These are phyloP conservation scores for Griposia aprilina DNA, from an alignment of 2,888 invertebrate species.

Conservation along the genomic window DNA sequence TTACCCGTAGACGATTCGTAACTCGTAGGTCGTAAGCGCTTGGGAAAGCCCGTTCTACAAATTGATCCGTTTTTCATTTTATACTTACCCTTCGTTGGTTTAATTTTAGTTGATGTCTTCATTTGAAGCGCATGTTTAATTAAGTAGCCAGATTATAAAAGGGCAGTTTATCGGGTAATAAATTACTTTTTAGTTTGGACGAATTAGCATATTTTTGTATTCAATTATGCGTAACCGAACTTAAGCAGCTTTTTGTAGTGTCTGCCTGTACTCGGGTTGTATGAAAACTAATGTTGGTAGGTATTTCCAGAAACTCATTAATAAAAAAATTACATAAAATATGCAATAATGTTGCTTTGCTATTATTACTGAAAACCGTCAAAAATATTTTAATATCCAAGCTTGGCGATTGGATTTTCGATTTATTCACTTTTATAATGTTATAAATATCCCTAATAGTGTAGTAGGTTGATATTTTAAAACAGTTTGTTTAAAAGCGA, in stretches of 20 bases:
- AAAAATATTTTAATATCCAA: neutral
- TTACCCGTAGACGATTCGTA: slow-evolving; percentile 67
- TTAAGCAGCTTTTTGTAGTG: slow-evolving; percentile 30
- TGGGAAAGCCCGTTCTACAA: slow-evolving; percentile 77
- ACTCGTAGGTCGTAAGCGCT: slow-evolving; percentile 74
- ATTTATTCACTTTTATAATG: neutral
- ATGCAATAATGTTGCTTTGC: neutral
- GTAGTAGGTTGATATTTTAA: no score
- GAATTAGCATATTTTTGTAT: slow-evolving; percentile 41
- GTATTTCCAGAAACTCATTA: neutral
- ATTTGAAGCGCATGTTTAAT: slow-evolving; percentile 51
- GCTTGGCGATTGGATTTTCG: neutral
- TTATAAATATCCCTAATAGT: no score
- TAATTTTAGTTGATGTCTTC: slow-evolving; percentile 58
- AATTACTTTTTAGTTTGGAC: slow-evolving; percentile 41
- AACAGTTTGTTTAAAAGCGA: no score
- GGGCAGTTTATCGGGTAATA: slow-evolving; percentile 40
- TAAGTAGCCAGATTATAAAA: slow-evolving; percentile 49
- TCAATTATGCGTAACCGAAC: slow-evolving; percentile 47
- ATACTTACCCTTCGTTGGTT: slow-evolving; percentile 44
- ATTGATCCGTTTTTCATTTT: slow-evolving; percentile 79
- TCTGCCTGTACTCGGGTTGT: neutral
- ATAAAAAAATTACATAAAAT: neutral
- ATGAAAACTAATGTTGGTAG: slow-evolving; percentile 1
- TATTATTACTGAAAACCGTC: neutral